Base-by-base conservation (phyloP, 2,797 vertebrate species). In the Esox lucius region DNA sequence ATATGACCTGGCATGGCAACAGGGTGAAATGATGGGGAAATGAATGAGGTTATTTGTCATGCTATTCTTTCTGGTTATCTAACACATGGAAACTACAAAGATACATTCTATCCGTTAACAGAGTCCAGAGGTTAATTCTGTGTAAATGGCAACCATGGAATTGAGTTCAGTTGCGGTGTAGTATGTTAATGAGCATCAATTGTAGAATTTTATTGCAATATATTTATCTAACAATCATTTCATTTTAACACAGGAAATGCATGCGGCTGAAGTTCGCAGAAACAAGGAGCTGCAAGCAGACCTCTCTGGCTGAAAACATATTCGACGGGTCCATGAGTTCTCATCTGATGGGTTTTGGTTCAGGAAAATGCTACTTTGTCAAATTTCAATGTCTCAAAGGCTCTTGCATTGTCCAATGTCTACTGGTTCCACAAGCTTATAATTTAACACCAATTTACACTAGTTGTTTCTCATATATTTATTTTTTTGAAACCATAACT, bases 241-340 rank as follows among this genome's bases (percentile, higher is more conserved):
- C 24, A 15, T 35, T n/a, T 68, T 70, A 35, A 61, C n/a, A 24
- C 90, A 97, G 95, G 95, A 96, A 84, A 83, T 93, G 81, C 96
- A 97, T 0, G 95, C 95, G 0, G 93, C 92, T 0, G 94, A 94
- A 53, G 96, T 96, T 4, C 95, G 95, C 91, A 93, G 92, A 87
- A 97, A 96, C 93, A 96, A 95, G 91, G 93, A 94, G 87, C 93
- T 95, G 80, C 93, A 95, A 76, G 92, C 92, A 72, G 93, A 94
- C 78, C 92, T 96, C 95, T 96, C 95, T 12, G 95, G 94, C 85
- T 97, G 91, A 94, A 83, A 24, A 83, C 26, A 83, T 79, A 83
- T 79, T 88, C 83, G 89, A 89, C 84, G 81, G 87, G 77, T 86
- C 81, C 83, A 78, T 82, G 75, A 79, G 24, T 70, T 75, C 35